Evolutionary conservation across 1,140 invertebrate species (phyloP).

Genomic region (Penaeus vannamei): DNA sequence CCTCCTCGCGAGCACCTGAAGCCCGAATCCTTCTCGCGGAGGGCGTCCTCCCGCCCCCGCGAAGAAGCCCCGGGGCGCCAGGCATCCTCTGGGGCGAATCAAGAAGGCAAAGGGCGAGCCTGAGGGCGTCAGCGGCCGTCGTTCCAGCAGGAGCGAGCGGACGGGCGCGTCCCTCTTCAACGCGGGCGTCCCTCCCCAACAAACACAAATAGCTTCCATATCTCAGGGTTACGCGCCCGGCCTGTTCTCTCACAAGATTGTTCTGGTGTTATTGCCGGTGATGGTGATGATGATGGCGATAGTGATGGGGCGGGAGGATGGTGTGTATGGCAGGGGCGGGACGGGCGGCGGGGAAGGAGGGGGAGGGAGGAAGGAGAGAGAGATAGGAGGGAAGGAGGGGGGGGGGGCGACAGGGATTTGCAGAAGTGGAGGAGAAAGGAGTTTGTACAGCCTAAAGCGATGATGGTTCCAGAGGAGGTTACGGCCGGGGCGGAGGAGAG

Average conservation of each 20-base stretch:
- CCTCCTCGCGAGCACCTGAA: too few relatives aligned
- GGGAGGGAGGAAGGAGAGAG: neutral
- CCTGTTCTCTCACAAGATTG: constrained; percentile 37
- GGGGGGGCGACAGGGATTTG: neutral
- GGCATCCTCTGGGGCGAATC: too few relatives aligned
- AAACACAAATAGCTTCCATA: constrained; percentile 53
- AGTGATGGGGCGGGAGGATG: neutral
- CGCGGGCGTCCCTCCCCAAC: constrained; percentile 15
- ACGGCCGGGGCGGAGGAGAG: neutral
- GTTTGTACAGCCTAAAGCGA: too few relatives aligned
- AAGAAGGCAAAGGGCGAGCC: neutral
- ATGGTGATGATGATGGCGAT: neutral
- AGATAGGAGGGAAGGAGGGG: neutral
- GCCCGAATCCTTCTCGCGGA: too few relatives aligned
- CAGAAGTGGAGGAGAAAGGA: constrained; percentile 5
- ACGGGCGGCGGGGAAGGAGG: too few relatives aligned
- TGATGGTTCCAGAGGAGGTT: neutral
- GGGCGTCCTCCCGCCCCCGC: too few relatives aligned
- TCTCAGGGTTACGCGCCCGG: constrained; percentile 44
- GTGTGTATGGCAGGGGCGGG: neutral
- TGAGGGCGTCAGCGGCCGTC: neutral
- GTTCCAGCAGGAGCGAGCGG: constrained; percentile 14
- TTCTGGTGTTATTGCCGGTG: constrained; percentile 6
- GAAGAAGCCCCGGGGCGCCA: too few relatives aligned
- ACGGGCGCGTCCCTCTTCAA: constrained; percentile 27